phyloP scores from a whole-genome alignment of 2,113 vertebrate genomes.

The Abramis brama region DNA sequence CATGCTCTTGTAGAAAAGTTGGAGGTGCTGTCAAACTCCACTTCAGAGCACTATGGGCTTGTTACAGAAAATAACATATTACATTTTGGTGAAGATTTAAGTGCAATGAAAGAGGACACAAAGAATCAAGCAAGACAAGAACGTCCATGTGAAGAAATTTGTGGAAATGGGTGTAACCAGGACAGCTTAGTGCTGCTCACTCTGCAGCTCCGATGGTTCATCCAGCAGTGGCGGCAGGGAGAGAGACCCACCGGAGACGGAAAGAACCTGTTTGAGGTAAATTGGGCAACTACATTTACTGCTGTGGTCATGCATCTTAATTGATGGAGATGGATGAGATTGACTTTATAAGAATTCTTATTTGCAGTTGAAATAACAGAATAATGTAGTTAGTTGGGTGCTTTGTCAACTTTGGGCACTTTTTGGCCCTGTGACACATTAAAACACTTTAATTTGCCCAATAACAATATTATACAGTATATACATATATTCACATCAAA shows the following conservation, averaged over 20 bases:
- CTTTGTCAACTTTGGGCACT: neutral
- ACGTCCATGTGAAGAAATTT: neutral
- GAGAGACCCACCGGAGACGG: slow-evolving; percentile 70
- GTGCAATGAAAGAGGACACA: slow-evolving; percentile 70
- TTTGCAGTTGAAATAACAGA: neutral
- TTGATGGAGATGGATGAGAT: neutral
- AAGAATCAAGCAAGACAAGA: slow-evolving; percentile 38
- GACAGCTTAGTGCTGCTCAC: slow-evolving; percentile 79
- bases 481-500: neutral
- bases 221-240: slow-evolving; percentile 87
- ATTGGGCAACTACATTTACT: neutral
- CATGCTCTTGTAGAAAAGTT: slow-evolving; percentile 82
- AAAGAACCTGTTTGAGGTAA: slow-evolving; percentile 83
- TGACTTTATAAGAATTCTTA: neutral
- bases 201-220: slow-evolving; percentile 89
- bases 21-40: slow-evolving; percentile 76
- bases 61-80: slow-evolving; percentile 8
- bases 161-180: slow-evolving; percentile 27
- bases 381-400: neutral
- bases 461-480: neutral
- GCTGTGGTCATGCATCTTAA: neutral
- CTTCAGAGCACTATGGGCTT: slow-evolving; percentile 61
- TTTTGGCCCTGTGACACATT: neutral
- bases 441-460: neutral
- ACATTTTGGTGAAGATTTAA: slow-evolving; percentile 56